These are phyloP conservation scores for Pachydiplax longipennis DNA, from an alignment of 2,888 invertebrate species.

Conservation along the genomic window DNA sequence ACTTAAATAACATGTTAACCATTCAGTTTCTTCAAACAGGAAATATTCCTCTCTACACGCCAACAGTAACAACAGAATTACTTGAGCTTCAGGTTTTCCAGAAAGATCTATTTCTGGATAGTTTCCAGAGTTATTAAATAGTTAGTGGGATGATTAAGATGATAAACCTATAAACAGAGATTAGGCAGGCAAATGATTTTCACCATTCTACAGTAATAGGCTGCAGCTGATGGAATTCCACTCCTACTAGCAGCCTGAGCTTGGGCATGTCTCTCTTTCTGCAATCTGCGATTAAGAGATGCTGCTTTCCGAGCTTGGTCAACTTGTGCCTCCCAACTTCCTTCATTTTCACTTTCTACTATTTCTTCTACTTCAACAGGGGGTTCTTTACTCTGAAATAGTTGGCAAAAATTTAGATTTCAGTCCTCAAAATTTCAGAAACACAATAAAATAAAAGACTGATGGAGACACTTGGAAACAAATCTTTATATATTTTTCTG, in stretches of 20 bases:
- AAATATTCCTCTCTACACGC: no score
- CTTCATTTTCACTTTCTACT: neutral
- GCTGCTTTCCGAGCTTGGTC: slow-evolving; percentile 12
- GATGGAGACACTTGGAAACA: no score
- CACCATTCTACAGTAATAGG: slow-evolving; percentile 19
- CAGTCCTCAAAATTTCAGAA: neutral
- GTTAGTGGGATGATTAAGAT: no score
- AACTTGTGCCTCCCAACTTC: neutral
- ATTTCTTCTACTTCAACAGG: neutral
- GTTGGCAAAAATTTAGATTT: neutral
- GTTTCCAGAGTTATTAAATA: no score
- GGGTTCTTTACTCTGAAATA: neutral
- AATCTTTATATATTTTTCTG: no score
- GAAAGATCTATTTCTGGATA: no score
- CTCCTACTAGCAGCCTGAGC: slow-evolving; percentile 20
- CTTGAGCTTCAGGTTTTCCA: no score
- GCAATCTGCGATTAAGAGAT: neutral
- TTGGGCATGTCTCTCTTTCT: slow-evolving; percentile 29
- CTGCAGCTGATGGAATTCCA: slow-evolving; percentile 21
- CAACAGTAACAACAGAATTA: no score
- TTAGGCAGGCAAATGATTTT: neutral
- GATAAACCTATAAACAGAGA: no score
- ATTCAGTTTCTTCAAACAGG: no score
- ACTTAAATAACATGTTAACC: no score
- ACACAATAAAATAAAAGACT: no score